Evolutionary conservation across 2,888 invertebrate species (phyloP), one percentile per base, ranked within the genome.

Genomic region (Sinodicranocentrus sp.): DNA sequence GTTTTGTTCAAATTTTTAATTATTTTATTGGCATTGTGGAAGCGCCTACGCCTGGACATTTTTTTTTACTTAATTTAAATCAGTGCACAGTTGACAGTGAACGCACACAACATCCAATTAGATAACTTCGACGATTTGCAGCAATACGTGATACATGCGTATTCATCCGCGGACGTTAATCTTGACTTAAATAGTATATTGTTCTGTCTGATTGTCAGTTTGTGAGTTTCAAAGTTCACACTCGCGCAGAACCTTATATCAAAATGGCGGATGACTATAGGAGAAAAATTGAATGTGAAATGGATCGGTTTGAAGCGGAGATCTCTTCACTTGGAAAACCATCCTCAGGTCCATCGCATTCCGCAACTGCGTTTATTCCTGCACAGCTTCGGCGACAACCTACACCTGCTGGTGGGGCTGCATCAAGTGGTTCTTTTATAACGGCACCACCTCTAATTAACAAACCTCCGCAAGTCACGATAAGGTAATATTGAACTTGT

Each of bases 241-340:
- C 6, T 57, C n/a, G 23, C 13, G 33, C 6, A 67, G 10, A 39
- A 33, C 28, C 33, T 61, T 61, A 61, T 23, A 61, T 26, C 19
- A 61, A 43, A 33, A 85, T 85, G 85, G 85, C 71, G 2, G 79
- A 89, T 63, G 91, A 91, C 15, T 92, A 92, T 68, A 93, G 94
- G 89, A 93, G 94, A 88, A 94, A 95, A 91, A 97, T 97, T 94
- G 97, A 97, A 91, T 96, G 96, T 91, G 97, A 97, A 92, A 95
- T 97, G 94, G 96, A 94, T 90, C 94, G 95, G 95, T 95, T 88
- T 63, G 88, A 88, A 65, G 85, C 86, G 15, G 88, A 88, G 76
- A 88, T 88, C n/a, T 87, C 88, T 8, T 86, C 87, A 0, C 48
- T 88, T 8, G 76, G 65, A 8, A 82, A 70, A 28, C 67, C 63